Percentiles rank a stretch among this genome's conserved stretches.
Conservation (phyloP, 2,797 vertebrate genomes). For the Echiichthys vipera region DNA sequence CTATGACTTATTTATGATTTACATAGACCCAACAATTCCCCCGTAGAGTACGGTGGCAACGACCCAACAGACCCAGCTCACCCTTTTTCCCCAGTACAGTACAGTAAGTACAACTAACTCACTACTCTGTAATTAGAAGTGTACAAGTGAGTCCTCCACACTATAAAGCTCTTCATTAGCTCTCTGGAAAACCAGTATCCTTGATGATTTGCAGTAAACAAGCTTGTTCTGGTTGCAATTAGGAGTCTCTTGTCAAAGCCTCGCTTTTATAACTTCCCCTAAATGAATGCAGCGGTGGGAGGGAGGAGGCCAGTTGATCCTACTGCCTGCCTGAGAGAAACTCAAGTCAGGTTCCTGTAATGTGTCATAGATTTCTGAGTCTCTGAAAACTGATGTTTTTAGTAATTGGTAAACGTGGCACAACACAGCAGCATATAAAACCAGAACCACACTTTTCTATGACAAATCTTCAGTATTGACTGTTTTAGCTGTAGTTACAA, state of each 20-base stretch:
- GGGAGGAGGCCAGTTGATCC: slow-evolving; percentile 6
- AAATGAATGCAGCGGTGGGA: slow-evolving; percentile 45
- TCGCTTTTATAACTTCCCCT: slow-evolving; percentile 66
- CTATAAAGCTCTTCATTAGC: slow-evolving; percentile 67
- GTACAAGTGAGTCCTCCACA: slow-evolving; percentile 25
- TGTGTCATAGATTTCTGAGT: slow-evolving; percentile 8
- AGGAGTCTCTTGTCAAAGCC: slow-evolving; percentile 58
- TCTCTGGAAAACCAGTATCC: slow-evolving; percentile 57
- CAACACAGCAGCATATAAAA: neutral
- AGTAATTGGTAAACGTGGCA: neutral
- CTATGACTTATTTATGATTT: too few relatives aligned
- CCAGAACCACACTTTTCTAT: neutral
- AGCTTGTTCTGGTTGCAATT: slow-evolving; percentile 71
- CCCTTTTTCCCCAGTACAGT: neutral
- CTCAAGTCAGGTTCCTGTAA: slow-evolving; percentile 21
- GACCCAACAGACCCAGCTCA: too few relatives aligned
- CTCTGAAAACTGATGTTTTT: slow-evolving; percentile 10
- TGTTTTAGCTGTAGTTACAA: neutral
- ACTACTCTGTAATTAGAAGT: slow-evolving; percentile 36
- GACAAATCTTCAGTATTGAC: neutral
- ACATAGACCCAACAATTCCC: too few relatives aligned
- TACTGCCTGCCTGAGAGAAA: slow-evolving; percentile 19
- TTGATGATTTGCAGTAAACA: slow-evolving; percentile 65
- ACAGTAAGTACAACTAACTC: slow-evolving; percentile 11
- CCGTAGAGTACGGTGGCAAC: too few relatives aligned